Percentiles rank a stretch among this genome's conserved stretches.
Conservation (phyloP, 2,113 vertebrate species). For the Ranitomeya variabilis region DNA sequence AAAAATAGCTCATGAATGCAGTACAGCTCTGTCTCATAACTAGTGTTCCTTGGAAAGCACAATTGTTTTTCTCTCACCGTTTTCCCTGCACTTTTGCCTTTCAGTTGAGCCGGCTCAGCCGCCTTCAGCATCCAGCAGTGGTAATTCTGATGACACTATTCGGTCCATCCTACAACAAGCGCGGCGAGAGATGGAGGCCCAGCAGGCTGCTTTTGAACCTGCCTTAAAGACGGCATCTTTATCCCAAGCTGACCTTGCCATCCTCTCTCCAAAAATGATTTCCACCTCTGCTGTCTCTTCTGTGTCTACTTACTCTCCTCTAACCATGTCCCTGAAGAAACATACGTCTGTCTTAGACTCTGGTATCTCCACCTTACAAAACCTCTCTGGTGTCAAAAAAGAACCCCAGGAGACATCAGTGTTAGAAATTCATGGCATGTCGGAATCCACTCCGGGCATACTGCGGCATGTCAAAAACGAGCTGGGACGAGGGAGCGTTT, state of each 20-base stretch:
- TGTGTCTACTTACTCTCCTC: constrained; percentile 82
- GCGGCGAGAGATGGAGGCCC: constrained; percentile 92
- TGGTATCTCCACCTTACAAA: constrained; percentile 79
- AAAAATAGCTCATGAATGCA: too few relatives aligned
- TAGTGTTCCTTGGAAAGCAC: background rate
- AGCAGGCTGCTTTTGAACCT: constrained; percentile 89
- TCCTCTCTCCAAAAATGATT: constrained; percentile 82
- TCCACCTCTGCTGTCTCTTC: constrained; percentile 77
- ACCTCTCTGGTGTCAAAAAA: constrained; percentile 81
- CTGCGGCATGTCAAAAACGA: constrained; percentile 79
- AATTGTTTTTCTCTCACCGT: background rate
- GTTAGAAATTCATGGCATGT: constrained; percentile 74
- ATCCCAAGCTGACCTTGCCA: constrained; percentile 82
- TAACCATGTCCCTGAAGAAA: constrained; percentile 89
- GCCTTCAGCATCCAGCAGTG: constrained; percentile 74
- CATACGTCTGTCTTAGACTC: constrained; percentile 73
- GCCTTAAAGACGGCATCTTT: constrained; percentile 85
- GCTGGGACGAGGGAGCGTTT: constrained; percentile 77
- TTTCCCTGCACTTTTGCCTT: constrained; percentile 58
- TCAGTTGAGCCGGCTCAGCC: constrained; percentile 85
- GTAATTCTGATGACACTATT: constrained; percentile 90
- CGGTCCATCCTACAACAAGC: constrained; percentile 95
- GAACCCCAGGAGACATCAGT: constrained; percentile 76
- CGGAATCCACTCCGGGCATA: constrained; percentile 74
- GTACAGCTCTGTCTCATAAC: background rate